These are phyloP conservation scores for Synanceia verrucosa DNA, from an alignment of 2,797 vertebrate genomes.

Conservation along the genomic window DNA sequence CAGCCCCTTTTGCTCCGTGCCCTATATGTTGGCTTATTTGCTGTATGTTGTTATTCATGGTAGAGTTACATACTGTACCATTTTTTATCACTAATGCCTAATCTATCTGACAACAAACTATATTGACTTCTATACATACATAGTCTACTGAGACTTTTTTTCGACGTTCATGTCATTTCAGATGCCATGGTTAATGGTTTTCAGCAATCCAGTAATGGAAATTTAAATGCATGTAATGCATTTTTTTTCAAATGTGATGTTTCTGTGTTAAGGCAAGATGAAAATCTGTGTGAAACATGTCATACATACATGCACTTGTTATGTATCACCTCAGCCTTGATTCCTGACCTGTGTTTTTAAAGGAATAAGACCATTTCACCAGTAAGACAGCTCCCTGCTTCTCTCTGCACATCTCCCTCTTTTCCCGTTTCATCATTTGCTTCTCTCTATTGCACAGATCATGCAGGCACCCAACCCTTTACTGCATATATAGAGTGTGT, in stretches of 20 bases:
- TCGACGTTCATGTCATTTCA: background rate
- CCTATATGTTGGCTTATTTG: background rate
- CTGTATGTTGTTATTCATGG: conserved; percentile 9
- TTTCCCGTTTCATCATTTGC: conserved; percentile 26
- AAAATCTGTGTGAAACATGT: no score
- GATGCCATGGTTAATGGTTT: background rate
- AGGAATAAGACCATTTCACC: background rate
- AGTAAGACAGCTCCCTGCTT: background rate
- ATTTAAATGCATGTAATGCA: background rate
- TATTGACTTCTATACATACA: background rate
- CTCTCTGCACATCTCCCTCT: background rate
- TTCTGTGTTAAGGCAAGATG: background rate
- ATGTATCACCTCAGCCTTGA: background rate
- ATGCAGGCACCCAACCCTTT: conserved; percentile 13
- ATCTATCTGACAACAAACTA: background rate
- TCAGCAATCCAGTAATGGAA: no score
- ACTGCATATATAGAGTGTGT: conserved; percentile 20
- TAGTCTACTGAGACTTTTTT: background rate
- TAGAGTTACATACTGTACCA: background rate
- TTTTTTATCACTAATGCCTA: background rate
- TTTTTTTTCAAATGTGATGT: background rate
- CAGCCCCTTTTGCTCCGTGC: background rate
- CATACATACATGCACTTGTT: no score
- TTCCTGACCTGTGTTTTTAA: background rate
- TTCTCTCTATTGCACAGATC: conserved; percentile 15